Evolutionary conservation across 2,888 invertebrate species (phyloP), one percentile per base, ranked within the genome.

Genomic region (Chymomyza amoena): DNA sequence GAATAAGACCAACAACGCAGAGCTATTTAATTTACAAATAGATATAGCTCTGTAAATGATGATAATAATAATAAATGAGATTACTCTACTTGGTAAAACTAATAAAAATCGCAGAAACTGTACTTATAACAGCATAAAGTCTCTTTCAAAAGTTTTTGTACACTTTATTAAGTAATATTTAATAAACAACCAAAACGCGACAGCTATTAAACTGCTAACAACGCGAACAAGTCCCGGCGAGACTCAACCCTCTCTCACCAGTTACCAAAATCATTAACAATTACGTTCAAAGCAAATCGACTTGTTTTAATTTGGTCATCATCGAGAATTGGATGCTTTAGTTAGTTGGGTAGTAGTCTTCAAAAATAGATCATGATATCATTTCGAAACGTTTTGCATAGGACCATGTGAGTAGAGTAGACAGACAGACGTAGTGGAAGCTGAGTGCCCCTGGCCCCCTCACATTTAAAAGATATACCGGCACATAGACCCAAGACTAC

Each of bases 331-430:
- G 39, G 39, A 45, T 45, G 39, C 39, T 45, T 45, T 45, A 45
- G 39, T 45, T 45, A n/a, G n/a, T 15, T 45, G 13, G 13, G 1
- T 32, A 32, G 39, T 45, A 45, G 10, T 45, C 13, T 45, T 45
- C 39, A 45, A 64, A 83, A 76, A 83, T 83, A 84, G 87, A 87
- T 76, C 75, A 75, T 83, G 82, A 83, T 83, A 82, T 83, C 82
- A 83, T 76, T 28, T 9, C 39, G 5, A 45, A 32, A 32, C 32
- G 32, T 9, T 32, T 32, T 32, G 32, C 32, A 72, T 61, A 70
- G 73, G 73, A 76, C 66, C 52, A 60, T 61, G 32, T 18, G 70
- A 79, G 74, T 78, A 87, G n/a, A n/a, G n/a, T n/a, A n/a, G n/a
- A n/a, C n/a, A n/a, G n/a, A n/a, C n/a, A n/a, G 84, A 76, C 9